Conservation (phyloP, 2,888 invertebrate genomes). For the Drepana falcataria region DNA sequence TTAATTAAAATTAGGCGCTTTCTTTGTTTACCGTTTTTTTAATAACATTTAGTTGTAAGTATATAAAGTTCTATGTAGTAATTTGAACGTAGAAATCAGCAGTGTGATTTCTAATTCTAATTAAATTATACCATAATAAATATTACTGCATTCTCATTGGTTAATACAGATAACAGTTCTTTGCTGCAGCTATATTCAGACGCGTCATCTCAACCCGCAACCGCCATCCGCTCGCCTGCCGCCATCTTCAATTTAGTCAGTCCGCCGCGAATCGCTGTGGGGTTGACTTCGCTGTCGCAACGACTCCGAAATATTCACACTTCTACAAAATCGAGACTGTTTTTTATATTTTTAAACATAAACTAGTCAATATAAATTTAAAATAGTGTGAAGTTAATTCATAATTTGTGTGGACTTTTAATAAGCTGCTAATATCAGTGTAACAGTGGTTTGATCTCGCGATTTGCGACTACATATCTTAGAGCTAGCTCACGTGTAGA, state of each 20-base stretch:
- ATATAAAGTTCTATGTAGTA: too few species aligned
- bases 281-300: slow-evolving; percentile 41
- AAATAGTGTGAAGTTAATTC: slow-evolving; percentile 59
- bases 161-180: slow-evolving; percentile 35
- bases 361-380: slow-evolving; percentile 26
- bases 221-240: slow-evolving; percentile 47
- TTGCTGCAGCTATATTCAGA: slow-evolving; percentile 53
- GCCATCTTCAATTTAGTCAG: slow-evolving; percentile 66
- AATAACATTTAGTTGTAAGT: too few species aligned
- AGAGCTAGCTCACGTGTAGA: slow-evolving; percentile 63
- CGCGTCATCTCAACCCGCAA: slow-evolving; percentile 42
- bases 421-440: slow-evolving; percentile 52
- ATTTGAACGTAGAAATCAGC: too few species aligned
- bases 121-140: too few species aligned
- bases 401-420: slow-evolving; percentile 51
- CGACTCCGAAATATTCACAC: slow-evolving; percentile 32
- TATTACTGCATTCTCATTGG: slow-evolving; percentile 44
- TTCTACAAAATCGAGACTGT: slow-evolving; percentile 47
- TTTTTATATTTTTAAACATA: slow-evolving; percentile 30
- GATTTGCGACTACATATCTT: slow-evolving; percentile 67
- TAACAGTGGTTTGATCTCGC: slow-evolving; percentile 63
- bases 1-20: too few species aligned
- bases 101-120: too few species aligned
- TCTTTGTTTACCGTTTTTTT: too few species aligned
- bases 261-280: slow-evolving; percentile 68